A percentile compares a stretch with the other conserved stretches of the same genome.
Evolutionary conservation across 1,140 invertebrate species (phyloP).

Genomic region (Colletes latitarsis): DNA sequence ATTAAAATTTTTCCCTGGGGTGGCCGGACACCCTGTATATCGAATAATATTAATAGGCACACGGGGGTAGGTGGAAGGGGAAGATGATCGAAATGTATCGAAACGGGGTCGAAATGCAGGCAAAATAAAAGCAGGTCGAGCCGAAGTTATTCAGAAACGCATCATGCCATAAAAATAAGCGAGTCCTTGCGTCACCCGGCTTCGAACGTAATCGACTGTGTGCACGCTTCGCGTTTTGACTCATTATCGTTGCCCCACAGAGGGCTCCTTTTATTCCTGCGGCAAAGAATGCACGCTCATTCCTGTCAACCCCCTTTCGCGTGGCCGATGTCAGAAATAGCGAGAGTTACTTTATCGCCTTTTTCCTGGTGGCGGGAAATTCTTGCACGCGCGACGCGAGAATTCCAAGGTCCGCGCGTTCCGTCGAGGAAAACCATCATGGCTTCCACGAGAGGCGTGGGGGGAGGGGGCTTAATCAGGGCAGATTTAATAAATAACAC

Average conservation of each 20-base stretch:
- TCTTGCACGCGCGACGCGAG: conserved; percentile 20
- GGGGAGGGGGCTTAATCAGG: no score
- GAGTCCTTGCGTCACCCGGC: conserved; percentile 52
- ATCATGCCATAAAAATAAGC: conserved; percentile 59
- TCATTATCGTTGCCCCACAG: conserved; percentile 41
- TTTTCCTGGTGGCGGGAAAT: conserved; percentile 25
- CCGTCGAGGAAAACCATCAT: neutral
- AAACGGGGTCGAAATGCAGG: conserved; percentile 32
- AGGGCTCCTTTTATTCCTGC: conserved; percentile 46
- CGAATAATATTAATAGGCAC: neutral
- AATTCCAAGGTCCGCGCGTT: conserved; percentile 8
- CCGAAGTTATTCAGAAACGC: conserved; percentile 17
- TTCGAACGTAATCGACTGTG: conserved; percentile 64
- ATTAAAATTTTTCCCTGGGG: no score
- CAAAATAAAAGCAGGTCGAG: conserved; percentile 28
- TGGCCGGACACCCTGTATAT: no score
- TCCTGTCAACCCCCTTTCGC: conserved; percentile 18
- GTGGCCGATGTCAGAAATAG: conserved; percentile 38
- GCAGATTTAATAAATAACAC: no score
- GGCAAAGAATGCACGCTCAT: conserved; percentile 25
- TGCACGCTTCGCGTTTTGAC: conserved; percentile 50
- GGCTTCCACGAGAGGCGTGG: no score
- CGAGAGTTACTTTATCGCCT: conserved; percentile 29
- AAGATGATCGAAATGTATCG: neutral
- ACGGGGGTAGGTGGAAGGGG: neutral